Evolutionary conservation across 23 tunicate genomes (phyloP).

Genomic region (Clavelina lepadiformis): DNA sequence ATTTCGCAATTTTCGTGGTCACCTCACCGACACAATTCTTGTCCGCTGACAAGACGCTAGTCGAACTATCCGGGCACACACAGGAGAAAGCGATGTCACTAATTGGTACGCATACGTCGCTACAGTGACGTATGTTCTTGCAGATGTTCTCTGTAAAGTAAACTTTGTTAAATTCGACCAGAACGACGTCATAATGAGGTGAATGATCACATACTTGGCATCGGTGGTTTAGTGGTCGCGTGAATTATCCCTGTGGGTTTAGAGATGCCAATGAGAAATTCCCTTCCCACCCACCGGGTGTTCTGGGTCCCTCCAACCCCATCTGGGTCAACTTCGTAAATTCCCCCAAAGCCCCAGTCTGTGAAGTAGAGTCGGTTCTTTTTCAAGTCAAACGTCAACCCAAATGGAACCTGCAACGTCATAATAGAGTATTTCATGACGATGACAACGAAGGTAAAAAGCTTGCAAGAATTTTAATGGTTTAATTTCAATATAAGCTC

Average conservation of each 20-base stretch:
- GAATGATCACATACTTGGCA: too few relatives aligned
- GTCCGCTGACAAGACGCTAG: slow-evolving; percentile 47
- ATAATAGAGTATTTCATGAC: too few relatives aligned
- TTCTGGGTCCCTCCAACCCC: slow-evolving; percentile 7
- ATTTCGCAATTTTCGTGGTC: neutral
- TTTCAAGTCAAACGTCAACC: slow-evolving; percentile 26
- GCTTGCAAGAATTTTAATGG: too few relatives aligned
- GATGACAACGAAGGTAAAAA: too few relatives aligned
- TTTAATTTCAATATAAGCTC: too few relatives aligned
- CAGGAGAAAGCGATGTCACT: slow-evolving; percentile 47
- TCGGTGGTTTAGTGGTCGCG: too few relatives aligned
- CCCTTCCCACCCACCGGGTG: neutral
- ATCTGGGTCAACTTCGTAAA: slow-evolving; percentile 45
- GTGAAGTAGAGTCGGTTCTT: slow-evolving; percentile 44
- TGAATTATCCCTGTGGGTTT: slow-evolving; percentile 76
- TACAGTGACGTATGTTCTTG: slow-evolving; percentile 24
- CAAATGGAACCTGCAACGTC: slow-evolving; percentile 91
- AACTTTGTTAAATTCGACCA: neutral
- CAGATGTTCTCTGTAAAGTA: slow-evolving; percentile 6
- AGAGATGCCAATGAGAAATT: slow-evolving; percentile 42
- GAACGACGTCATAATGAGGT: too few relatives aligned
- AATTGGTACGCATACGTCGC: slow-evolving; percentile 73
- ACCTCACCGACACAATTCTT: slow-evolving; percentile 77
- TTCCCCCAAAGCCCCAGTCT: slow-evolving; percentile 81
- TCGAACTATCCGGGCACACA: slow-evolving; percentile 74